These are phyloP conservation scores for Mola mola DNA, from an alignment of 2,113 vertebrate genomes.

Conservation along the genomic window DNA sequence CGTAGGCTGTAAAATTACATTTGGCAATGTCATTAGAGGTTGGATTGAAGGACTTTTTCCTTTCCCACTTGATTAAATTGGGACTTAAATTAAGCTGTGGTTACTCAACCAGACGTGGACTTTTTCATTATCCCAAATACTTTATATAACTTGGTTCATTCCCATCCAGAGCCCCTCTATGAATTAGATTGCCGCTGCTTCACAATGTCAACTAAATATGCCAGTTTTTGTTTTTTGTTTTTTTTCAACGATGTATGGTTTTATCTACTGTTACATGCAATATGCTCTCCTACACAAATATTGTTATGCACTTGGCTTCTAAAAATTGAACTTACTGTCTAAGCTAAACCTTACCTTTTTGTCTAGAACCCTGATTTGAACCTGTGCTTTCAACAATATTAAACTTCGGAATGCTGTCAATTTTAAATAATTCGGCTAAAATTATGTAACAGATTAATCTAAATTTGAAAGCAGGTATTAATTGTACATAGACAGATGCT, in stretches of 20 bases:
- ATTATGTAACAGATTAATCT: constrained; percentile 38
- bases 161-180: constrained; percentile 11
- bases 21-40: constrained; percentile 40
- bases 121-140: constrained; percentile 29
- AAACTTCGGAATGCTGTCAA: constrained; percentile 14
- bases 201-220: constrained; percentile 1
- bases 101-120: constrained; percentile 36
- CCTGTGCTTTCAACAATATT: constrained; percentile 51
- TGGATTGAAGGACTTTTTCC: constrained; percentile 32
- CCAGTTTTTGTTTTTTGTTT: too few species aligned
- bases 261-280: constrained; percentile 3
- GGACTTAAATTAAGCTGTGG: constrained; percentile 26
- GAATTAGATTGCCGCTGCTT: not conserved
- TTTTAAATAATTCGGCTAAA: too few species aligned
- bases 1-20: constrained; percentile 27
- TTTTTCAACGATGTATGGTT: not conserved
- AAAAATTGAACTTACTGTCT: constrained; percentile 2
- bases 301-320: not conserved
- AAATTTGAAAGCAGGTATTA: constrained; percentile 31
- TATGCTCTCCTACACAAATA: not conserved
- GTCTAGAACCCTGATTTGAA: not conserved
- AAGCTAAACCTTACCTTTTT: constrained; percentile 9
- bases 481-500: constrained; percentile 6
- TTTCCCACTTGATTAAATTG: constrained; percentile 32
- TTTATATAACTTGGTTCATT: constrained; percentile 52